Percentiles rank a stretch among this genome's conserved stretches.
Evolutionary conservation across 2,888 invertebrate genomes (phyloP).

Genomic region (Pyrgus malvae): DNA sequence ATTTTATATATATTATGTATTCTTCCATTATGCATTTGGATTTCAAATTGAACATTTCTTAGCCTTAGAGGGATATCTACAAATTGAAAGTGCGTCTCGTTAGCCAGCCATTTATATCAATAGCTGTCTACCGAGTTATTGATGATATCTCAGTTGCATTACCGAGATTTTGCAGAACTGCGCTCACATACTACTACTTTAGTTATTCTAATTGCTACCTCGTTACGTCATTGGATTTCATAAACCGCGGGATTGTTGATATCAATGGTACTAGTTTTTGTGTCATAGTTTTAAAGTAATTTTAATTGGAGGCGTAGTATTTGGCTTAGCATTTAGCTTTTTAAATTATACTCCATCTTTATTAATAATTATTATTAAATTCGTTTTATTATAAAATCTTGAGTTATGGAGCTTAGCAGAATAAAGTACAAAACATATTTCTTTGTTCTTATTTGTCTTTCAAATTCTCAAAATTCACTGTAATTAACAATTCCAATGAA

Average conservation of each 20-base stretch:
- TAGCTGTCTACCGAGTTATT: constrained; percentile 19
- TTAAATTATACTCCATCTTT: too few relatives aligned
- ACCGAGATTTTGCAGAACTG: constrained; percentile 24
- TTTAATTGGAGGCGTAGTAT: too few relatives aligned
- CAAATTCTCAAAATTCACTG: constrained; percentile 4
- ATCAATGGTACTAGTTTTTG: neutral
- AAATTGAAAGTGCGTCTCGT: constrained; percentile 47
- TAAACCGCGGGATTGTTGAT: neutral
- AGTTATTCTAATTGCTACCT: constrained; percentile 17
- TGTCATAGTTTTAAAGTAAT: neutral
- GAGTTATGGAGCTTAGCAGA: too few relatives aligned
- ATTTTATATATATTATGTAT: too few relatives aligned
- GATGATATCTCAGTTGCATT: constrained; percentile 23
- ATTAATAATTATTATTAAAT: neutral
- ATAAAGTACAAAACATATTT: too few relatives aligned
- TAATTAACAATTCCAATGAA: constrained; percentile 18
- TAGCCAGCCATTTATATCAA: constrained; percentile 46
- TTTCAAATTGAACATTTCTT: constrained; percentile 25
- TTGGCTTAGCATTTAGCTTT: too few relatives aligned
- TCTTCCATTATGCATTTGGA: constrained; percentile 11
- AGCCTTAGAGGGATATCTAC: constrained; percentile 27
- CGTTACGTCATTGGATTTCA: constrained; percentile 14
- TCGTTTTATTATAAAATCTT: too few relatives aligned
- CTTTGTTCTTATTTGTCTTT: neutral
- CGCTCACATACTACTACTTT: constrained; percentile 14